Percentiles rank a stretch among this genome's conserved stretches.
Conservation (phyloP, 2,888 invertebrate species). For the Scaptomyza tumidula region DNA sequence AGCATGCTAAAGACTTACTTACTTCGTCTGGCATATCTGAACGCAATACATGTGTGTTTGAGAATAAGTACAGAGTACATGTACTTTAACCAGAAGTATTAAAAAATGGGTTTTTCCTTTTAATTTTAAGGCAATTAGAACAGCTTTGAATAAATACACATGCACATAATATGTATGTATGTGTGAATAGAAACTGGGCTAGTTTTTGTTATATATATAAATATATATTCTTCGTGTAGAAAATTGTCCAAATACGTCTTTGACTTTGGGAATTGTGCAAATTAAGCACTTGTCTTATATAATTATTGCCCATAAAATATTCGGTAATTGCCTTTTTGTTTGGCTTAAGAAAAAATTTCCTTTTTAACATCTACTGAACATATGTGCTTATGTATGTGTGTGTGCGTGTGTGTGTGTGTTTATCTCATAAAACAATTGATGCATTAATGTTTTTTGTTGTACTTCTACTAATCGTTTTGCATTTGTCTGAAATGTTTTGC, state of each 20-base stretch:
- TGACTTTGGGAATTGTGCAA: not conserved
- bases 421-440: not conserved
- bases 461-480: not conserved
- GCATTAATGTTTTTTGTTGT: constrained; percentile 1
- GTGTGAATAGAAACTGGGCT: not conserved
- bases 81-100: no score
- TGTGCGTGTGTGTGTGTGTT: not conserved
- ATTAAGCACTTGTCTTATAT: not conserved
- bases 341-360: not conserved
- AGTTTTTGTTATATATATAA: not conserved
- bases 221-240: not conserved
- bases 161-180: not conserved
- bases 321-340: constrained; percentile 11
- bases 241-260: not conserved
- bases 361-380: not conserved
- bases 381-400: no score
- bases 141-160: not conserved
- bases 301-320: not conserved
- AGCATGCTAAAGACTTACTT: not conserved
- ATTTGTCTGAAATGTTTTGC: not conserved
- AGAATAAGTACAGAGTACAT: not conserved
- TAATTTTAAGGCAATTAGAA: not conserved
- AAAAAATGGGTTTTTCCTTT: not conserved
- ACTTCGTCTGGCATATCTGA: not conserved
- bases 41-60: not conserved